A percentile compares a stretch with the other conserved stretches of the same genome.
Conservation (phyloP, 2,113 vertebrate species). For the Elaphurus davidianus region DNA sequence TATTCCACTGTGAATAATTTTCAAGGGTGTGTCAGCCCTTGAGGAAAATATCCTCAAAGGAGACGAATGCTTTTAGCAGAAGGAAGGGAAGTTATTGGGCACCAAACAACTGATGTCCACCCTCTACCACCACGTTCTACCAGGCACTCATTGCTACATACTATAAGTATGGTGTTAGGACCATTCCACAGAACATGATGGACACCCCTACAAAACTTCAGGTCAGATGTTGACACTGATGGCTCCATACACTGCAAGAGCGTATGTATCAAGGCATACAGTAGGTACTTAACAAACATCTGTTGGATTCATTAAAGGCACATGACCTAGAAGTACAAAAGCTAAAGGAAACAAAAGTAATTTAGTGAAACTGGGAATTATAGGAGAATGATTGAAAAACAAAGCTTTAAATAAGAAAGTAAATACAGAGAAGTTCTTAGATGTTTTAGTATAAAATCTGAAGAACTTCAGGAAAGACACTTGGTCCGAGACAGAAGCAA, state of each 20-base stretch:
- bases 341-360: background rate
- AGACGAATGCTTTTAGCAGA: background rate
- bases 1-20: no score
- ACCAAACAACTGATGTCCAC: background rate
- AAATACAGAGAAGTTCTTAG: background rate
- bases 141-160: background rate
- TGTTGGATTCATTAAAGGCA: background rate
- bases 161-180: rapidly evolving
- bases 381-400: background rate
- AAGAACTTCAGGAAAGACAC: background rate
- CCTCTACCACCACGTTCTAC: background rate
- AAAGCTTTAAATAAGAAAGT: background rate
- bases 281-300: background rate
- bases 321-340: background rate
- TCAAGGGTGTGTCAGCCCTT: background rate
- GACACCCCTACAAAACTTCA: background rate
- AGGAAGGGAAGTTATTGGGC: background rate
- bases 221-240: background rate
- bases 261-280: background rate
- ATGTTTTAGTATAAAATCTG: background rate
- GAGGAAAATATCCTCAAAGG: background rate
- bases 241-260: background rate
- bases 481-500: background rate
- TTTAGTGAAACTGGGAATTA: background rate
- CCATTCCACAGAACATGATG: background rate